A percentile compares a stretch with the other conserved stretches of the same genome.
Conservation (phyloP, 2,797 vertebrate species). For the Lepus townsendii region DNA sequence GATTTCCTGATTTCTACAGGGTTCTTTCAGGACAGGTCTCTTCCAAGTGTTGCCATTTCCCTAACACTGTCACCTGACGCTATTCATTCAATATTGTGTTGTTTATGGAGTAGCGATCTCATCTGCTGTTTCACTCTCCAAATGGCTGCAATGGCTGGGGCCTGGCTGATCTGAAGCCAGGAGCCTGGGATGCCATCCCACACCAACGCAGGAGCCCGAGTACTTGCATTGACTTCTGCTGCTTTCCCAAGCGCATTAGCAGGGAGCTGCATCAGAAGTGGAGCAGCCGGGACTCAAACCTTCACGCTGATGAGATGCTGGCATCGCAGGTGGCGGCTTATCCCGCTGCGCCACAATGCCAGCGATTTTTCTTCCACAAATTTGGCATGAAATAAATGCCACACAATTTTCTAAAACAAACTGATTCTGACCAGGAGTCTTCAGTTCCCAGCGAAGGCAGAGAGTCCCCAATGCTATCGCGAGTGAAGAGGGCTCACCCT, state of each 20-base stretch:
- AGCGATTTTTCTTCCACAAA: slow-evolving; percentile 12
- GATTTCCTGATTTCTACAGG: slow-evolving; percentile 24
- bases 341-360: too few relatives aligned
- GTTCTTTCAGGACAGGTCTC: not conserved
- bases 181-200: too few relatives aligned
- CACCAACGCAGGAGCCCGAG: too few relatives aligned
- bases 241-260: too few relatives aligned
- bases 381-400: not conserved
- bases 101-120: not conserved
- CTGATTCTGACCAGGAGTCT: not conserved
- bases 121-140: too few relatives aligned
- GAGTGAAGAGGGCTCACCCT: not conserved
- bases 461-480: not conserved
- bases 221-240: too few relatives aligned
- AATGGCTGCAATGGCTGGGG: too few relatives aligned
- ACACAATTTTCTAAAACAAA: not conserved
- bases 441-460: not conserved
- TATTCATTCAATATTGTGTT: not conserved
- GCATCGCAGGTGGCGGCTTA: too few relatives aligned
- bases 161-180: too few relatives aligned
- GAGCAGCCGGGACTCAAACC: too few relatives aligned
- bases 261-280: too few relatives aligned
- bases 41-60: not conserved
- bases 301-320: too few relatives aligned
- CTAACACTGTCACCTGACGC: not conserved